Evolutionary conservation across 2,888 invertebrate species (phyloP).

Genomic region (Lithophane socia): DNA sequence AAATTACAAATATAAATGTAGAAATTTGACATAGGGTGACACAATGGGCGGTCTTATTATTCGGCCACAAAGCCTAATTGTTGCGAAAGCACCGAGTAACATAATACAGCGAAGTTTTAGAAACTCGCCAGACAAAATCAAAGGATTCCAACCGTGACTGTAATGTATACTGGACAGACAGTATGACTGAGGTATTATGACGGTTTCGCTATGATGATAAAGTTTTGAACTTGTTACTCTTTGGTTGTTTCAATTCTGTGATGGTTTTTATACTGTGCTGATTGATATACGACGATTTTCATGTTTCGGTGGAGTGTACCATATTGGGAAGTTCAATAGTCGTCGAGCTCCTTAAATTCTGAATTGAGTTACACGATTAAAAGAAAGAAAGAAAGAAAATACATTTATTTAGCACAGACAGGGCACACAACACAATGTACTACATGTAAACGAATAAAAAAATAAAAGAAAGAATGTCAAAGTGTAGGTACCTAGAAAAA

Average conservation of each 20-base stretch:
- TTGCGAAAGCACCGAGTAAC: constrained; percentile 61
- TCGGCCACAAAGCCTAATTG: constrained; percentile 50
- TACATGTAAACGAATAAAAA: too few relatives aligned
- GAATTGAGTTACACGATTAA: too few relatives aligned
- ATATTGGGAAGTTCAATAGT: neutral
- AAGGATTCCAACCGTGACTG: constrained; percentile 64
- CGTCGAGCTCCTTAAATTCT: neutral
- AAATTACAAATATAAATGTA: too few relatives aligned
- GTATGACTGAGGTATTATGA: constrained; percentile 33
- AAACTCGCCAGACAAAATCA: constrained; percentile 62
- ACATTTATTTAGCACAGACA: too few relatives aligned
- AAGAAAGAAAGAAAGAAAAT: too few relatives aligned
- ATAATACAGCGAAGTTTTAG: constrained; percentile 59
- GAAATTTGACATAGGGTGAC: too few relatives aligned
- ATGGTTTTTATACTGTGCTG: neutral
- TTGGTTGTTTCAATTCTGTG: neutral
- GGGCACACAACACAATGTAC: too few relatives aligned
- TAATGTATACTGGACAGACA: constrained; percentile 52
- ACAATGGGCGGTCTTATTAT: neutral
- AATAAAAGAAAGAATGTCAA: too few relatives aligned
- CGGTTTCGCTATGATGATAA: constrained; percentile 4
- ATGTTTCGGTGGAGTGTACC: neutral
- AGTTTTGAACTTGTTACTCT: constrained; percentile 22
- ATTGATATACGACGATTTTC: neutral
- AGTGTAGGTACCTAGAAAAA: too few relatives aligned